Evolutionary conservation across 2,113 vertebrate genomes (phyloP).

Genomic region (Cacatua alba): DNA sequence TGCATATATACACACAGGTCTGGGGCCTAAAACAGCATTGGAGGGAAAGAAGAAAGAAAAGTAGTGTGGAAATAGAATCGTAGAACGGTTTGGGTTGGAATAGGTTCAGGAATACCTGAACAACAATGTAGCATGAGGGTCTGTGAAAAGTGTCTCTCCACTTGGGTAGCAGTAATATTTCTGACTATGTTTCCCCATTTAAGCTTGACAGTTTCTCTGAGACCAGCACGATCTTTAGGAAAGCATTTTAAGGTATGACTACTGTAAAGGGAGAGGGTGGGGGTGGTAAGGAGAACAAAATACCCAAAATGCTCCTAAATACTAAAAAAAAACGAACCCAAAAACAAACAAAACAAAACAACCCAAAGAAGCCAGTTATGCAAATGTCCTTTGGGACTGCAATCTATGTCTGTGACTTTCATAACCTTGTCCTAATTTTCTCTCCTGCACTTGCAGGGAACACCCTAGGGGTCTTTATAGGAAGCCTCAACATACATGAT

Average conservation of each 20-base stretch:
- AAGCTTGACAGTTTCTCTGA: background rate
- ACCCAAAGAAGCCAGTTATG: background rate
- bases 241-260: background rate
- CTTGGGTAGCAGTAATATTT: background rate
- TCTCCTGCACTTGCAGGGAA: background rate
- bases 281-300: background rate
- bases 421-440: conserved; percentile 50
- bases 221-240: background rate
- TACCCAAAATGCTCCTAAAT: background rate
- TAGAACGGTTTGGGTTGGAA: background rate
- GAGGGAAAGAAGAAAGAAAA: background rate
- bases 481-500: background rate
- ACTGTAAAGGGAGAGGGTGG: background rate
- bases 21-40: background rate
- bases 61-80: background rate
- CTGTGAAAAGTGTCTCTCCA: background rate
- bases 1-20: background rate
- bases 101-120: background rate
- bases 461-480: background rate
- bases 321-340: background rate
- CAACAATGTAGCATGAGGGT: background rate
- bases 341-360: background rate
- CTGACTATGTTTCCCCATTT: background rate
- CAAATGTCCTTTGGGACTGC: conserved; percentile 41
- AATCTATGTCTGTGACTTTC: background rate